A percentile compares a stretch with the other conserved stretches of the same genome.
These are phyloP conservation scores for Spatula clypeata DNA, from an alignment of 2,797 vertebrate genomes.

Conservation along the genomic window DNA sequence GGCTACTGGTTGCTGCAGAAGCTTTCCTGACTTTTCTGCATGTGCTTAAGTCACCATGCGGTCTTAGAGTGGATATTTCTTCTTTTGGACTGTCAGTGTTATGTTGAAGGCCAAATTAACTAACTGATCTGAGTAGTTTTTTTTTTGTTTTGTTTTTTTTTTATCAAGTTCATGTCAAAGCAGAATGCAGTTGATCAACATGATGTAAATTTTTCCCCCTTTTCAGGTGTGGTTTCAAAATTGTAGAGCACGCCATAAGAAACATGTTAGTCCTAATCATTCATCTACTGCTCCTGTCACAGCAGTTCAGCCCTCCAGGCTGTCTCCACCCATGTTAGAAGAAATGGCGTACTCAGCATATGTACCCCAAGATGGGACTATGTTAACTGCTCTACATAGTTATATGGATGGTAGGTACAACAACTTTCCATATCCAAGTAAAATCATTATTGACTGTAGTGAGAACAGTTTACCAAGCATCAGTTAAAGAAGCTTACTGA, in stretches of 20 bases:
- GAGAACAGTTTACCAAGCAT: background rate
- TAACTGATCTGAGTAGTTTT: too few relatives aligned
- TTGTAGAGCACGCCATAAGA: slow-evolving; percentile 97
- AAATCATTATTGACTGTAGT: background rate
- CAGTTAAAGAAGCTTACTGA: background rate
- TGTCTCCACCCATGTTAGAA: slow-evolving; percentile 91
- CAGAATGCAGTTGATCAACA: background rate
- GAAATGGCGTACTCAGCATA: slow-evolving; percentile 93
- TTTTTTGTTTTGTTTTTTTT: background rate
- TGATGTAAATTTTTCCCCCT: background rate
- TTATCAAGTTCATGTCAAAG: background rate
- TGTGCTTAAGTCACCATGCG: fast-evolving
- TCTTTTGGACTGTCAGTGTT: background rate
- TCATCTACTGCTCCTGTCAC: slow-evolving; percentile 86
- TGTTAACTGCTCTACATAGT: slow-evolving; percentile 93
- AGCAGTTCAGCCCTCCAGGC: slow-evolving; percentile 87
- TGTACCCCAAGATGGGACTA: slow-evolving; percentile 91
- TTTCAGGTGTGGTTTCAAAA: slow-evolving; percentile 98
- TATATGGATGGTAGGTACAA: slow-evolving; percentile 93
- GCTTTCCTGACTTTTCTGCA: fast-evolving
- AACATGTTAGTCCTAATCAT: slow-evolving; percentile 94
- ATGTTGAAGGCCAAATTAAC: background rate
- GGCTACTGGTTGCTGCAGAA: too few relatives aligned
- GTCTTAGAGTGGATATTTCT: background rate
- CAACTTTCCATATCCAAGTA: background rate